phyloP scores from a whole-genome alignment of 2,113 vertebrate species.

The Ochotona princeps region DNA sequence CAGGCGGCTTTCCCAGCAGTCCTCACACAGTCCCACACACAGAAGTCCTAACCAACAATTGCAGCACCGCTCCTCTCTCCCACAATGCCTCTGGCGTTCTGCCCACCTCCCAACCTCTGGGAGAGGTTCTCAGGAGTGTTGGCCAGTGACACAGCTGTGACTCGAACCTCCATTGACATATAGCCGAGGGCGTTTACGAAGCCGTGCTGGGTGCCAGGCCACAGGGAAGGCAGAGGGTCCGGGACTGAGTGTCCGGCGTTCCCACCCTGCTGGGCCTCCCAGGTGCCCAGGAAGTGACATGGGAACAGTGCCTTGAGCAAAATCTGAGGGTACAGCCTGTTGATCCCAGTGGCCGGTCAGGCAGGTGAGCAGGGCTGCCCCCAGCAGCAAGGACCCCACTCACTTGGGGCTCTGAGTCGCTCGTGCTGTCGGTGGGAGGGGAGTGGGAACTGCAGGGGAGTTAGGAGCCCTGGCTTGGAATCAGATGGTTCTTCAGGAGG shows the following conservation, averaged over 20 bases:
- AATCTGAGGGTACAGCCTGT: rapidly evolving
- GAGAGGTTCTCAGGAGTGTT: slow-evolving; percentile 62
- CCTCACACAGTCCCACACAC: neutral
- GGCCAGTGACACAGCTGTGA: slow-evolving; percentile 52
- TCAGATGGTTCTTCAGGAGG: too few species aligned
- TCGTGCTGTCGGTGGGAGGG: rapidly evolving
- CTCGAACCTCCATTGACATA: neutral
- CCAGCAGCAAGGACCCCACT: neutral
- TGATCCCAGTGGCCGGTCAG: rapidly evolving
- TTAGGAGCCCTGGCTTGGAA: rapidly evolving
- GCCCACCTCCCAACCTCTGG: neutral
- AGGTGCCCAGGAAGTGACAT: too few species aligned
- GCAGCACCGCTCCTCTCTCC: neutral
- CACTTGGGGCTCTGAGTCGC: rapidly evolving
- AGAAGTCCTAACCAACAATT: neutral
- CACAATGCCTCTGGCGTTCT: neutral
- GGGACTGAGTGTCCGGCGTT: too few species aligned
- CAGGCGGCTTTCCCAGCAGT: neutral
- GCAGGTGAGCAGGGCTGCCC: neutral
- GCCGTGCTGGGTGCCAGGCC: neutral
- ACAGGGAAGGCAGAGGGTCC: neutral
- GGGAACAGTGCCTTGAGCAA: neutral
- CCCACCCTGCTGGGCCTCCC: too few species aligned
- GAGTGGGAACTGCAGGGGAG: neutral
- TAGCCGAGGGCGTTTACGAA: neutral